phyloP scores from a whole-genome alignment of 2,797 vertebrate genomes.

The Galagoides demidoff region DNA sequence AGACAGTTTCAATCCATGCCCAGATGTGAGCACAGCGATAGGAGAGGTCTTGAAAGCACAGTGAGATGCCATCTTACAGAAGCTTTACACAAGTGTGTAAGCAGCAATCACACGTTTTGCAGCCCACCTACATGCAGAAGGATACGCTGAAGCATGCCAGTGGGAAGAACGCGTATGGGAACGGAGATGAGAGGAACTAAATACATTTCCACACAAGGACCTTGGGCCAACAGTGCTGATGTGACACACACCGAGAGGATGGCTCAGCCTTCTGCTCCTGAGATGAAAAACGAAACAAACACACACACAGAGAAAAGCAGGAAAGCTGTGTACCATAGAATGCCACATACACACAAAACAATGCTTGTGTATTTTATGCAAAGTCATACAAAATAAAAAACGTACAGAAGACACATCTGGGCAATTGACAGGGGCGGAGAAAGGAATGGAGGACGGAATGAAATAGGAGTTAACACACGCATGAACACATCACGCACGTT shows the following conservation, averaged over 20 bases:
- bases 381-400: not conserved
- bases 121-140: not conserved
- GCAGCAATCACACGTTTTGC: not conserved
- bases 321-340: no score
- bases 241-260: not conserved
- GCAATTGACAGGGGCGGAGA: not conserved
- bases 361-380: not conserved
- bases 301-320: not conserved
- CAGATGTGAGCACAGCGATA: not conserved
- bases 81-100: not conserved
- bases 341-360: not conserved
- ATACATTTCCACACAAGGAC: no score
- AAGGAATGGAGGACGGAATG: not conserved
- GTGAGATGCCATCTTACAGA: rapidly evolving
- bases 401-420: not conserved
- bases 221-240: not conserved
- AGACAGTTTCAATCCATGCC: not conserved
- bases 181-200: not conserved
- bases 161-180: not conserved
- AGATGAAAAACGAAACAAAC: not conserved
- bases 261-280: not conserved
- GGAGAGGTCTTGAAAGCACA: not conserved
- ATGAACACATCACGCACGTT: not conserved
- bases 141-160: not conserved
- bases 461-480: no score